Base-by-base conservation (phyloP, 2,888 invertebrate genomes). In the Parnassius orleans region DNA sequence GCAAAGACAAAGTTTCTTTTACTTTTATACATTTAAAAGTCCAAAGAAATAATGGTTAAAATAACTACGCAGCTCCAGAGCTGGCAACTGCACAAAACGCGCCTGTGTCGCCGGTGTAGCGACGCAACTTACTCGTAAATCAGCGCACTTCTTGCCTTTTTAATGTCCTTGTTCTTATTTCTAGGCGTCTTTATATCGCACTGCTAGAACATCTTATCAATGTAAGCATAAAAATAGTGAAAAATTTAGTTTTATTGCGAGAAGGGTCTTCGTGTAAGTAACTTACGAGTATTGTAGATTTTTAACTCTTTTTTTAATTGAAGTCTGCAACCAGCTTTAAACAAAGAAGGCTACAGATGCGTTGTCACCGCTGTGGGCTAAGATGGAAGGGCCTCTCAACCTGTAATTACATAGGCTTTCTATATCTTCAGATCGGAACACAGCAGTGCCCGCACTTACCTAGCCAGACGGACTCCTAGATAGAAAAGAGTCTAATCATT, bases 81-180 rank as follows among this genome's bases (percentile, higher is more conserved):
- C 72, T 73, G 75, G 77, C 77, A 72, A 69, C 67, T 66, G 57
- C 61, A 66, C 71, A 67, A 55, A 65, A 68, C 68, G 70, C 63
- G 60, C 60, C 61, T 56, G 65, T 72, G 72, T 72, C 69, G 71
- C 66, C 66, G 66, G 69, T 69, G 69, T 64, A 63, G 64, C 64
- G 64, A 65, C 64, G 68, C 66, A 66, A 56, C 33, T 33, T 33
- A 33, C 5, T 33, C 72, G 70, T 83, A 84, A 83, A 85, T 84
- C 81, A 84, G 75, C 66, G 72, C 72, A 68, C 72, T 75, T 72
- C 78, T 75, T 80, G 75, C 76, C 73, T 79, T 72, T 74, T 74
- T 77, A 76, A 76, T 74, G 69, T 76, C 74, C 72, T 68, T 65
- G 63, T 66, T 68, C 71, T 75, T 76, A 73, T 73, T 71, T 73